Base-by-base conservation (phyloP, 1,140 invertebrate genomes). In the Sycobia sp. region DNA sequence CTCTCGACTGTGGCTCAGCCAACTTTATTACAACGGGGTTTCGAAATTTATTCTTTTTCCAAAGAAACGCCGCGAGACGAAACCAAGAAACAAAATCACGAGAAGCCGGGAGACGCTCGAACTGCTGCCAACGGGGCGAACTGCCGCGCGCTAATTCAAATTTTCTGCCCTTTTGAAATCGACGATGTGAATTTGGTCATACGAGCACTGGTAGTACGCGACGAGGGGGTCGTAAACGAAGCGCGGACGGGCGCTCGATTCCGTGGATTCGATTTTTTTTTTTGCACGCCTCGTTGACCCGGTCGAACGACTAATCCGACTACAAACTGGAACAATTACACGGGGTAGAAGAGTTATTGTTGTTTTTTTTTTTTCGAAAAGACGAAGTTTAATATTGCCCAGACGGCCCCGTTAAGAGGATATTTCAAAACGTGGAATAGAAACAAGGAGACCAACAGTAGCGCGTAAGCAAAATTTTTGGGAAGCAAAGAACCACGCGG, bases 11-110 rank as follows among this genome's bases (percentile, higher is more conserved):
- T 47, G 16, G 25, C 7, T 14, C 2, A 14, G 29, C 14, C 44
- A 54, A 53, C 54, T 63, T 55, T 51, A 27, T 50, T n/a, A n/a
- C n/a, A n/a, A n/a, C n/a, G 20, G 62, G 62, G 62, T 63, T 63
- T 63, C 62, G 36, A 63, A 65, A 65, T 58, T 62, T 59, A 59
- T 65, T 58, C 49, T 58, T 58, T 39, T 65, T 58, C 54, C 54
- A 23, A 46, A 43, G 62, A 65, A 58, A 65, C 62, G 34, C 55
- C 55, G 62, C 47, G 39, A 53, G 53, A 32, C 11, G 29, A 32
- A n/a, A n/a, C 11, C 29, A 11, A 32, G 29, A 57, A 63, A 65
- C 32, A 63, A 50, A 46, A 53, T 3, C 22, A 10, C 54, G 54
- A 53, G 62, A 46, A 32, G 4, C 29, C 11, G 29, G 29, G 11